Evolutionary conservation across 2,888 invertebrate species (phyloP).

Genomic region (Apeira syringaria): DNA sequence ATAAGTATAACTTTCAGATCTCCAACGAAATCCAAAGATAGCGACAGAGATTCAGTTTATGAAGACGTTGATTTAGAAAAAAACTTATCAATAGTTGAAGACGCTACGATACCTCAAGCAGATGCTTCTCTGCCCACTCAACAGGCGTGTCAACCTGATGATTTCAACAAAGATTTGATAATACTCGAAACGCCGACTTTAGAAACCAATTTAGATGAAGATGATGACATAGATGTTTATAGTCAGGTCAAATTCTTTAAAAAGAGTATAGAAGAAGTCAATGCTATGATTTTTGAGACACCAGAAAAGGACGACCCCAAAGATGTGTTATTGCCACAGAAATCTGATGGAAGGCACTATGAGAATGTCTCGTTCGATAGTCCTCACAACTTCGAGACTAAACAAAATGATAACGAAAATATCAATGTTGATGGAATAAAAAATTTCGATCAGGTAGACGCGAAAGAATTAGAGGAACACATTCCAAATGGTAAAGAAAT

Average conservation of each 20-base stretch:
- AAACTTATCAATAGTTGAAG: constrained; percentile 78
- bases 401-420: constrained; percentile 60
- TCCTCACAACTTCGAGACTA: neutral
- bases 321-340: constrained; percentile 26
- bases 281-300: constrained; percentile 76
- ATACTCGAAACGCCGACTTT: constrained; percentile 84
- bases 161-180: constrained; percentile 62
- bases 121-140: constrained; percentile 83
- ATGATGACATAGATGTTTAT: constrained; percentile 81
- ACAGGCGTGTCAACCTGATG: constrained; percentile 79
- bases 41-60: constrained; percentile 81
- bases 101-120: constrained; percentile 79
- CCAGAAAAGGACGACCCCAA: constrained; percentile 50
- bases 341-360: constrained; percentile 45
- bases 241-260: constrained; percentile 90
- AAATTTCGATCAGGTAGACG: constrained; percentile 61
- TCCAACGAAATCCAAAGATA: constrained; percentile 80
- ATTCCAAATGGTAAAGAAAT: constrained; percentile 31
- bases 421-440: constrained; percentile 62
- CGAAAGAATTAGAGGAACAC: constrained; percentile 30
- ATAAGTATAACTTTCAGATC: constrained; percentile 89
- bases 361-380: constrained; percentile 50
- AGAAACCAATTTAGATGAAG: constrained; percentile 58
- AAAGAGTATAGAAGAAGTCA: constrained; percentile 89
- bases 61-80: constrained; percentile 82